Evolutionary conservation across 2,113 vertebrate genomes (phyloP).

Genomic region (Oryzias curvinotus): DNA sequence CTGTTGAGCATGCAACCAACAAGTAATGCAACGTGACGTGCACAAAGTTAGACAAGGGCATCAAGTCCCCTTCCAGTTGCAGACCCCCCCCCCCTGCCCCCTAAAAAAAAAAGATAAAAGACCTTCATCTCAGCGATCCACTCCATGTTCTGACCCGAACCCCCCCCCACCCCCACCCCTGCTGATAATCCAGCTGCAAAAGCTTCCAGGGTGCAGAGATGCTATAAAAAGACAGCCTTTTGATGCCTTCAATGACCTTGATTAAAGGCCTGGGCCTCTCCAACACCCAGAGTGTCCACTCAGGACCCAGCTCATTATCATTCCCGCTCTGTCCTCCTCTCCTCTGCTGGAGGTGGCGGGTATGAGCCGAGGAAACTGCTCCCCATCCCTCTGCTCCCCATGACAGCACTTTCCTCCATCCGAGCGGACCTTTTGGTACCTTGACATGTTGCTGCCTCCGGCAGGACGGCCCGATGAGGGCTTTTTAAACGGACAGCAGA

Average conservation of each 20-base stretch:
- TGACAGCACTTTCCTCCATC: conserved; percentile 49
- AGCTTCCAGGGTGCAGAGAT: too few species aligned
- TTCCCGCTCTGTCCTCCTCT: conserved; percentile 12
- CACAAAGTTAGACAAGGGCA: conserved; percentile 27
- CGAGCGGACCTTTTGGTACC: conserved; percentile 26
- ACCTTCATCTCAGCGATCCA: too few species aligned
- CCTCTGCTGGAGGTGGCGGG: conserved; percentile 50
- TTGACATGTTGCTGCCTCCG: too few species aligned
- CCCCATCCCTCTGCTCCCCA: conserved; percentile 62
- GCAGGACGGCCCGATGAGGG: too few species aligned
- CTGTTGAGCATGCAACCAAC: background rate
- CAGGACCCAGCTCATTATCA: conserved; percentile 43
- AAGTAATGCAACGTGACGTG: conserved; percentile 1
- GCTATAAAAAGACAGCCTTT: conserved; percentile 22
- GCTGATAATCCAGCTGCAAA: too few species aligned
- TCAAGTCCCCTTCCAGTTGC: background rate
- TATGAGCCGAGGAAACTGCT: conserved; percentile 68
- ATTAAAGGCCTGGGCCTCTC: conserved; percentile 45
- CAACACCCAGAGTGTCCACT: conserved; percentile 22
- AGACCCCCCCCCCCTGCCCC: background rate
- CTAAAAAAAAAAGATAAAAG: too few species aligned
- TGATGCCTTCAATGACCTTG: conserved; percentile 60
- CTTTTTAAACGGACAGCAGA: too few species aligned
- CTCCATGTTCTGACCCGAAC: too few species aligned
- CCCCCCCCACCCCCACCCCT: too few species aligned